These are phyloP conservation scores for Salvelinus namaycush DNA, from an alignment of 2,113 vertebrate genomes.

Conservation along the genomic window DNA sequence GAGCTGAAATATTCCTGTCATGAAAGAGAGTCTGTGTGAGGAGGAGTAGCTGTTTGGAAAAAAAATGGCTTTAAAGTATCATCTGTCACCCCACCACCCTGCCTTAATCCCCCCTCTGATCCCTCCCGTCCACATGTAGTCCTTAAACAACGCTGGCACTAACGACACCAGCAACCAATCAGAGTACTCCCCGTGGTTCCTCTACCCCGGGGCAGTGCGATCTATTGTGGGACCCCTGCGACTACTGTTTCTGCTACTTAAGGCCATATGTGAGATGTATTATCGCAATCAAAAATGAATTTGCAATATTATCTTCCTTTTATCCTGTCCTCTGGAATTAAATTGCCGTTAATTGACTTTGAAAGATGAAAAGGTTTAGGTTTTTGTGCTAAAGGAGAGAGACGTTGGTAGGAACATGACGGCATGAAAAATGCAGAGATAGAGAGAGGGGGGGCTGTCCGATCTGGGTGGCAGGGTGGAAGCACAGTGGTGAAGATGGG, in stretches of 20 bases:
- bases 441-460: slow-evolving; percentile 75
- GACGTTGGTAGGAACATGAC: slow-evolving; percentile 15
- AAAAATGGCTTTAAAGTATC: slow-evolving; percentile 99
- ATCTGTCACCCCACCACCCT: slow-evolving; percentile 81
- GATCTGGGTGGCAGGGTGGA: slow-evolving; percentile 26
- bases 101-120: slow-evolving; percentile 59
- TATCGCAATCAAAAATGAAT: slow-evolving; percentile 97
- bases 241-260: slow-evolving; percentile 94
- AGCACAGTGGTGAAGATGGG: slow-evolving; percentile 39
- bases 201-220: slow-evolving; percentile 88
- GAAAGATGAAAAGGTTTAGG: slow-evolving; percentile 82
- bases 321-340: slow-evolving; percentile 95
- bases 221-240: slow-evolving; percentile 90
- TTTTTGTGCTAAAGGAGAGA: slow-evolving; percentile 53
- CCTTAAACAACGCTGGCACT: slow-evolving; percentile 99
- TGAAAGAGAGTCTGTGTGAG: slow-evolving; percentile 89
- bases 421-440: slow-evolving; percentile 40
- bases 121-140: slow-evolving; percentile 90
- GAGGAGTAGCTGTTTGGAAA: slow-evolving; percentile 92
- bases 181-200: slow-evolving; percentile 84
- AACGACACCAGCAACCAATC: slow-evolving; percentile 98
- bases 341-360: slow-evolving; percentile 97
- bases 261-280: slow-evolving; percentile 95
- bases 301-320: slow-evolving; percentile 98
- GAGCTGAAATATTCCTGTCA: slow-evolving; percentile 97